Conservation (phyloP, 2,888 invertebrate genomes). For the Tetragonisca angustula region DNA sequence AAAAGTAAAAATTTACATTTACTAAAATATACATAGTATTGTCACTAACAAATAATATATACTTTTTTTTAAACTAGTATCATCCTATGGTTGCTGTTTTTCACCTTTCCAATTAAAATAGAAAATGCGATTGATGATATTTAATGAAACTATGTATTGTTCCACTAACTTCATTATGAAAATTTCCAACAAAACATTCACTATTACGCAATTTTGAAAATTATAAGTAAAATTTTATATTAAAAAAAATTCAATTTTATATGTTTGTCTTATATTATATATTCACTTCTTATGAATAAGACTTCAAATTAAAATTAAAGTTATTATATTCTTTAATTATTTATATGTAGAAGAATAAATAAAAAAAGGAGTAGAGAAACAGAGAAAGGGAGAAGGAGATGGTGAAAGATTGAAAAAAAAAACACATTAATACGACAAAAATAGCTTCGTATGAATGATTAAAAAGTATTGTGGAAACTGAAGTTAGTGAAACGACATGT, state of each 20-base stretch:
- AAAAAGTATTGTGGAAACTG: background rate
- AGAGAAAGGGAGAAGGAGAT: background rate
- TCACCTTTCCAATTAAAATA: background rate
- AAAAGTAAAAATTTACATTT: background rate
- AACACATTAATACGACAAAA: background rate
- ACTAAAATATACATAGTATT: background rate
- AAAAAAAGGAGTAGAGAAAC: background rate
- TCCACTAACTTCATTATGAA: constrained; percentile 16
- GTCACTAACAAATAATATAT: background rate
- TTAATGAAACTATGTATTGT: background rate
- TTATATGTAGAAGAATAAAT: background rate
- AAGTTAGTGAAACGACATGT: constrained; percentile 21
- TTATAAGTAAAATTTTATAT: background rate
- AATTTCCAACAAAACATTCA: background rate
- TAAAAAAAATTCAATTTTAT: background rate
- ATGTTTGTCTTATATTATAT: background rate
- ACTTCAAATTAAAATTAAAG: background rate
- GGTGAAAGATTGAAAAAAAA: background rate
- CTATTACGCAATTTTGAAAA: background rate
- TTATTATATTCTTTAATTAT: background rate
- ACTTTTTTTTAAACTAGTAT: background rate
- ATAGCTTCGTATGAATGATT: too few species aligned
- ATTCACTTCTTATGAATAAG: background rate
- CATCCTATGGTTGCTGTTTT: background rate
- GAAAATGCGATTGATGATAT: background rate